Percentiles rank a stretch among this genome's conserved stretches.
phyloP scores from a whole-genome alignment of 2,888 invertebrate species.

The Hemaris fuciformis region DNA sequence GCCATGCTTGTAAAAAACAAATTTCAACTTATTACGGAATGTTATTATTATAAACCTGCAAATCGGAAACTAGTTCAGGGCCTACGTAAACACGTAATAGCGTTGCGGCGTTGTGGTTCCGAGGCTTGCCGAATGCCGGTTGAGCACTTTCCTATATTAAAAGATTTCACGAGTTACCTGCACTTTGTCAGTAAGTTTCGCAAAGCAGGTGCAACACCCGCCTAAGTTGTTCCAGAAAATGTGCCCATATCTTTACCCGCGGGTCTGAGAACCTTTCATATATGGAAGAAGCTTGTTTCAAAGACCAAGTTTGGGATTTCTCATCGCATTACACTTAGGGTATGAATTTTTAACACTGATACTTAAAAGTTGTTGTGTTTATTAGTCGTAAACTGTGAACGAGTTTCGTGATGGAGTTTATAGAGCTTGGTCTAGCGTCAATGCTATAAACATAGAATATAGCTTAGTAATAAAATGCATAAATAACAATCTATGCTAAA shows the following conservation, averaged over 20 bases:
- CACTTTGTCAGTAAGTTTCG: constrained; percentile 31
- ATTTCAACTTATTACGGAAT: neutral
- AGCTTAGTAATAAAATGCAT: too few relatives aligned
- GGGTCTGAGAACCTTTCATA: constrained; percentile 30
- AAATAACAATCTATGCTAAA: too few relatives aligned
- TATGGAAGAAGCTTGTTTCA: constrained; percentile 19
- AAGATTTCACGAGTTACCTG: constrained; percentile 44
- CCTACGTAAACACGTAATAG: constrained; percentile 21
- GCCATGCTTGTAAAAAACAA: neutral
- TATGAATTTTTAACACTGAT: neutral
- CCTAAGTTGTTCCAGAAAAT: constrained; percentile 25
- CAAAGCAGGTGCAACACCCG: constrained; percentile 33
- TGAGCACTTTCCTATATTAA: constrained; percentile 49
- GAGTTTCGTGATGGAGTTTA: too few relatives aligned
- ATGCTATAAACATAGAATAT: too few relatives aligned
- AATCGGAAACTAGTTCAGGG: constrained; percentile 26
- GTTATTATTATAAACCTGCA: constrained; percentile 17
- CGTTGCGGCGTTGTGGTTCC: neutral
- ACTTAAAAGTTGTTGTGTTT: neutral
- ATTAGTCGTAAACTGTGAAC: neutral
- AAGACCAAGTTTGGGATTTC: neutral
- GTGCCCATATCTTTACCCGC: neutral
- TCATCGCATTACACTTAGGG: neutral
- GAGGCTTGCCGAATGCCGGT: neutral
- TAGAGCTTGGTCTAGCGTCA: too few relatives aligned